Evolutionary conservation across 2,888 invertebrate species (phyloP).

Genomic region (Drosophila multiciliata): DNA sequence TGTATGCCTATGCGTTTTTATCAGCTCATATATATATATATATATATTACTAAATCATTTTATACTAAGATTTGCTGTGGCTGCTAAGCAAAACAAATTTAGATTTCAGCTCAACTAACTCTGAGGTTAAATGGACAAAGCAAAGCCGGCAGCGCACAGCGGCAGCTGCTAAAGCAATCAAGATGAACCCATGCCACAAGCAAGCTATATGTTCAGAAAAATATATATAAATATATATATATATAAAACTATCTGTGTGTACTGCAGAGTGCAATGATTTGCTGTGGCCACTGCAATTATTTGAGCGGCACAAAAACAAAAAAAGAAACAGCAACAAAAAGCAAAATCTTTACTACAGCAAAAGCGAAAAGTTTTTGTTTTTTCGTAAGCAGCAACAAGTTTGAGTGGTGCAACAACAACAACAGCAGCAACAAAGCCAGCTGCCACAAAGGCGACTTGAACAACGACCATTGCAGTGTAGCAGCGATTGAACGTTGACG

Average conservation of each 20-base stretch:
- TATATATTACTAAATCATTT: constrained; percentile 28
- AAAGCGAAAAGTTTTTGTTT: constrained; percentile 58
- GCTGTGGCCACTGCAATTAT: constrained; percentile 57
- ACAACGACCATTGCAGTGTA: constrained; percentile 43
- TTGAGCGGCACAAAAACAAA: constrained; percentile 44
- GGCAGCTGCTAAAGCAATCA: constrained; percentile 70
- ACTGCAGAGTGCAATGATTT: constrained; percentile 65
- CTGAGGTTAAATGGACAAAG: constrained; percentile 48
- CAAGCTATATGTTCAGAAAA: constrained; percentile 20
- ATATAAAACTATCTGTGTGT: constrained; percentile 21
- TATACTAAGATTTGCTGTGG: constrained; percentile 16
- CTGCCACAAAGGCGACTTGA: constrained; percentile 58
- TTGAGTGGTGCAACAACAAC: constrained; percentile 77
- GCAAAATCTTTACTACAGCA: constrained; percentile 35
- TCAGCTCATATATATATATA: neutral
- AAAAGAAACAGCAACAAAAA: constrained; percentile 24
- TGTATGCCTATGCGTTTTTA: neutral
- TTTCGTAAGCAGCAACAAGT: constrained; percentile 70
- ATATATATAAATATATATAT: constrained; percentile 13
- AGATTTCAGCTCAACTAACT: constrained; percentile 37
- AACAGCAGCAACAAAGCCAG: constrained; percentile 33
- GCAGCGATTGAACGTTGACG: constrained; percentile 17
- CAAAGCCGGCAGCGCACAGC: constrained; percentile 40
- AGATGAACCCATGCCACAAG: constrained; percentile 61
- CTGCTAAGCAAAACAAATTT: constrained; percentile 17